phyloP scores from a whole-genome alignment of 2,797 vertebrate genomes.

The Eidolon dupreanum region DNA sequence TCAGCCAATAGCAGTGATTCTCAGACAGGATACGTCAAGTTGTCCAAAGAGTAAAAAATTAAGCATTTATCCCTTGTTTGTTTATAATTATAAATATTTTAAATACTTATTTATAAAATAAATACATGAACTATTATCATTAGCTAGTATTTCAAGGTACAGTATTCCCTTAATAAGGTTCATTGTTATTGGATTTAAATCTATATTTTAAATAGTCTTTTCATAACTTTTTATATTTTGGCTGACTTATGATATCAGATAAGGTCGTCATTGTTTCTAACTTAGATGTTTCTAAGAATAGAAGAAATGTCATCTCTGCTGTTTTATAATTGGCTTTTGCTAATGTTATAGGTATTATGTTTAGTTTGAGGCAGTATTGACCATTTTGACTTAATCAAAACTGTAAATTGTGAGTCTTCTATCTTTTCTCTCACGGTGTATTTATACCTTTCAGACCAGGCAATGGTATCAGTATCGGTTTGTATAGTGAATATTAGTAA shows the following conservation, averaged over 20 bases:
- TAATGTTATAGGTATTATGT: background rate
- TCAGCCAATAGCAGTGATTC: background rate
- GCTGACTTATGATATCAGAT: background rate
- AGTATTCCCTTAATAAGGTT: background rate
- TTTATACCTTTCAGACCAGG: background rate
- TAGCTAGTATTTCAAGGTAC: background rate
- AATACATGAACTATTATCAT: background rate
- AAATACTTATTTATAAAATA: background rate
- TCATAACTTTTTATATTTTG: slow-evolving; percentile 39
- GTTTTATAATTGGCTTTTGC: slow-evolving; percentile 49
- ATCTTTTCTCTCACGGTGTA: background rate
- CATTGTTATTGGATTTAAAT: slow-evolving; percentile 30
- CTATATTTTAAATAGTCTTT: background rate
- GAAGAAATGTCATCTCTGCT: background rate
- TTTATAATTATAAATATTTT: background rate
- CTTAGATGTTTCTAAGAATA: slow-evolving; percentile 1
- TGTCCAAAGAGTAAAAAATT: background rate
- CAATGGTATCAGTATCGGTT: background rate
- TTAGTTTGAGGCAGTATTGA: background rate
- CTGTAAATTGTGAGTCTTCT: background rate
- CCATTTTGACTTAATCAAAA: slow-evolving; percentile 28
- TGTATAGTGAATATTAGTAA: background rate
- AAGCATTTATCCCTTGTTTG: background rate
- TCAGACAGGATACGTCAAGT: background rate
- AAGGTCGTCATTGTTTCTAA: slow-evolving; percentile 5